Conservation (phyloP, 2,113 vertebrate genomes). For the Toxotes chatareus region DNA sequence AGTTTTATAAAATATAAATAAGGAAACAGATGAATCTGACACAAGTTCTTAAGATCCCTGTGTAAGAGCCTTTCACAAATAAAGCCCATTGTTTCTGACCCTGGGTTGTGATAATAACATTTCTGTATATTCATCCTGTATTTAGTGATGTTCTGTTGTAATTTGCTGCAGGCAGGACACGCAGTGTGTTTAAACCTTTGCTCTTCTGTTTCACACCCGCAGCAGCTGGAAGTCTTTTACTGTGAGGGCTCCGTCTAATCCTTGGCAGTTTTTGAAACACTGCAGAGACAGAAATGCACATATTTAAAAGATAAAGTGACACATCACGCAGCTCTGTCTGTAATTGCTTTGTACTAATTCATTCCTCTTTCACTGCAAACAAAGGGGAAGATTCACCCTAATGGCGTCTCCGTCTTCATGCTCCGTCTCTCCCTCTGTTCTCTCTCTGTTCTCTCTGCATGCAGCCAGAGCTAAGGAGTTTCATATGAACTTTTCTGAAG, state of each 20-base stretch:
- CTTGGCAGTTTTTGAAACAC: too few relatives aligned
- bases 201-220: too few relatives aligned
- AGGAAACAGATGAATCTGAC: too few relatives aligned
- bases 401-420: neutral
- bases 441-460: constrained; percentile 79
- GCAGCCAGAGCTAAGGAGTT: constrained; percentile 97
- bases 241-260: neutral
- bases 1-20: too few relatives aligned
- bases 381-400: neutral
- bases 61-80: neutral
- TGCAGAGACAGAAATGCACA: too few relatives aligned
- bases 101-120: too few relatives aligned
- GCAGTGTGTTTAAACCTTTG: too few relatives aligned
- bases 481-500: constrained; percentile 94
- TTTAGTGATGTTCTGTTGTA: too few relatives aligned
- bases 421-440: neutral
- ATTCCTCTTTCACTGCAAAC: neutral
- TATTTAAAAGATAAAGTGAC: too few relatives aligned
- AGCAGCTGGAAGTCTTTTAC: neutral
- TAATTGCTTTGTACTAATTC: constrained; percentile 1
- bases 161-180: too few relatives aligned
- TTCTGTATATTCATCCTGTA: too few relatives aligned
- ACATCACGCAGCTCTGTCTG: neutral
- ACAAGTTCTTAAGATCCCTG: too few relatives aligned
- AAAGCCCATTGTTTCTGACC: neutral